Base-by-base conservation (phyloP, 1,140 invertebrate species). In the Camponotus vicinus region DNA sequence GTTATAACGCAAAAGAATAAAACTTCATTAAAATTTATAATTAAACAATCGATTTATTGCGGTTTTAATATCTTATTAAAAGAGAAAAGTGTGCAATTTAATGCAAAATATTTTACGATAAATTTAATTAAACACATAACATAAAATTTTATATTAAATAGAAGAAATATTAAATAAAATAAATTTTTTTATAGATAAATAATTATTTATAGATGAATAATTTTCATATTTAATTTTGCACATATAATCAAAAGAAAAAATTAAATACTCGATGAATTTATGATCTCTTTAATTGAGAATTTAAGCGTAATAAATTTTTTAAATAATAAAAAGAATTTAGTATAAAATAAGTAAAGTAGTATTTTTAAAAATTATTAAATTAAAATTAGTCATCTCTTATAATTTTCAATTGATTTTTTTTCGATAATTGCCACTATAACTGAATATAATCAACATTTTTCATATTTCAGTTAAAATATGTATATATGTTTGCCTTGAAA, bases 171-270 rank as follows among this genome's bases (percentile, higher is more conserved):
- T 27, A 27, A 27, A 27, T 27, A 27, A 27, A 27, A 27, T 27
- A 27, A 27, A 27, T 27, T 27, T 27, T 27, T 42, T 57, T 57
- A 42, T n/a, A 45, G 15, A 45, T 76, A 57, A n/a, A 76, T 76
- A 49, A 55, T 40, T 57, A 21, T 42, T 57, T 57, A 42, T n/a
- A 45, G 15, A 45, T 76, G 40, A n/a, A 76, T 76, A 49, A 55
- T 40, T 57, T 40, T 52, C 9, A 52, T 18, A 57, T 73, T 76
- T 76, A 76, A 76, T 76, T 61, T 42, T 59, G 27, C 15, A 8
- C 9, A 27, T 59, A 8, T 7, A 59, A 27, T 8, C n/a, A 61
- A 9, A 42, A n/a, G 18, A 6, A 8, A 61, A 77, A 45, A 78
- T 78, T 64, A 49, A 64, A 13, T 27, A 0, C 18, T 34, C 8